Evolutionary conservation across 92 coral and sea anemone genomes (phyloP), one percentile per base, ranked within the genome.

Genomic region (Parazoanthus darwini): DNA sequence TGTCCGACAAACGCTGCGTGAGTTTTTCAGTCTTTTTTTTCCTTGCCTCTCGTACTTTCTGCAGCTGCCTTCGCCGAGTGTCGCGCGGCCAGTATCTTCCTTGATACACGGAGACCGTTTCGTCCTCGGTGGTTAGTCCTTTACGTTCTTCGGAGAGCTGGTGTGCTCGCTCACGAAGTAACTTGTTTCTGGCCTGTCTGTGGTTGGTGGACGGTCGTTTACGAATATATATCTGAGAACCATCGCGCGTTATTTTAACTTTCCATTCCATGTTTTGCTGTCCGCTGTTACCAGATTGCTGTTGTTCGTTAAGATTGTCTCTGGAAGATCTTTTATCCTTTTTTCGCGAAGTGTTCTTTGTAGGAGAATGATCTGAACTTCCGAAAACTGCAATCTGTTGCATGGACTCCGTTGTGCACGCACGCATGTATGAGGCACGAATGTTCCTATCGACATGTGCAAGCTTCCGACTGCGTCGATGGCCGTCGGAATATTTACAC

Each of bases 71-170:
- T 23, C 99, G 91, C 74, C 99, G 88, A 81, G 91, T 93, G 51
- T 97, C 99, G 14, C 97, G 92, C 46, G 98, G 98, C 94, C 99
- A 97, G 82, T 95, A 97, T 9, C 98, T 94, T 26, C 99, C 99
- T 63, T 91, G 98, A 82, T 97, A 97, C 39, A 97, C 94, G 78
- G 99, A 95, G 39, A 95, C 96, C 2, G 98, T 94, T 54, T 97
- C 99, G 79, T 97, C 99, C 82, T 97, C 99, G 4, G 99, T 97
- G 20, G 99, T 97, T 91, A 97, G 73, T 6, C 99, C 99, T 79
- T 95, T 93, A 25, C 99, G 97, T 81, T 97, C 99, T 37, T 97
- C 99, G 18, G 99, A 93, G 26, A 97, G 89, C 88, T 95, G 94
- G 77, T 97, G 99, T 88, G 99, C 99, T 44, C 99, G 91, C 36